Base-by-base conservation (phyloP, 2,888 invertebrate species). In the Salticus scenicus region DNA sequence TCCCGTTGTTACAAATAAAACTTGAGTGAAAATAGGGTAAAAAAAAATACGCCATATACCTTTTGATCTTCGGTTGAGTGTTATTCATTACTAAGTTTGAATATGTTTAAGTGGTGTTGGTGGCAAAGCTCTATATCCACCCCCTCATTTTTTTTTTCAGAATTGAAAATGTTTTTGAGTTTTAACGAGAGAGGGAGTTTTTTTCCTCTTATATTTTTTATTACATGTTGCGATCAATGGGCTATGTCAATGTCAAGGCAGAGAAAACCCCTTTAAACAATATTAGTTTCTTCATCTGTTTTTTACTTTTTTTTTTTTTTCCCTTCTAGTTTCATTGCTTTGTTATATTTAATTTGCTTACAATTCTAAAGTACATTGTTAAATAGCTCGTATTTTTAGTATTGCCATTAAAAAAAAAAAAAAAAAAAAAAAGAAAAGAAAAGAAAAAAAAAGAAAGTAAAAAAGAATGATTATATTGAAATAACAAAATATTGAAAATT, bases 41-140 rank as follows among this genome's bases (percentile, higher is more conserved):
- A 73, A 31, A 14, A 28, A 73, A 27, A 66, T 17, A n/a, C 47
- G 31, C 20, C 42, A 76, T 24, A 10, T 57, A 31, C 28, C 51
- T 70, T 78, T 78, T 78, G 77, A 78, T 70, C 31, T 70, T 24
- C 10, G 33, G 37, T 41, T 33, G 31, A 70, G 41, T 63, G 77
- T 57, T 78, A 70, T 78, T 78, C 77, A 78, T 78, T 78, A 70
- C 28, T n/a, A 12, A 70, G n/a, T 57, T 12, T 70, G 70, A 63
- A 70, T 57, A 77, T 41, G 37, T 70, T 76, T 70, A 30, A 67
- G 37, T 63, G 51, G 70, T 57, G 63, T 30, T 57, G 20, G 57
- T 57, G 57, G 57, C 24, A 24, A 17, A 24, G 24, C 24, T 57
- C 20, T 1, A 17, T 57, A 37, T 7, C 37, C 37, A 4, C 37